Percentiles rank a stretch among this genome's conserved stretches.
These are phyloP conservation scores for Scaptomyza graminum DNA, from an alignment of 1,140 invertebrate genomes.

Conservation along the genomic window DNA sequence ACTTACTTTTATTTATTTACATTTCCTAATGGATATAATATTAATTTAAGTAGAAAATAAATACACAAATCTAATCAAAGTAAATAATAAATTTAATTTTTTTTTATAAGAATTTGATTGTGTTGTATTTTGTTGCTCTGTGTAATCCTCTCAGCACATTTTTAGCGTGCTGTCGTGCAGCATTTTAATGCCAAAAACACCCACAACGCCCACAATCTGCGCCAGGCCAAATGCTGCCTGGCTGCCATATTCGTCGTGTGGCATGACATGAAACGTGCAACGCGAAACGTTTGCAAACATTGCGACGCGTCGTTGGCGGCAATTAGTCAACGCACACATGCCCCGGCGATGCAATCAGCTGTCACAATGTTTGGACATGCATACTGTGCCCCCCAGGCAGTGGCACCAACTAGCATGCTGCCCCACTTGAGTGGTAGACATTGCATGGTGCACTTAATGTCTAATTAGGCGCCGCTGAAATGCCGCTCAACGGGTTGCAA, in stretches of 20 bases:
- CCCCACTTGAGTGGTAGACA: constrained; percentile 56
- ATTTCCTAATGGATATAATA: too few relatives aligned
- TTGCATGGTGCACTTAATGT: constrained; percentile 61
- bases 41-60: too few relatives aligned
- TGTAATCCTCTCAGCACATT: constrained; percentile 17
- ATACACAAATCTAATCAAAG: too few relatives aligned
- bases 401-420: not conserved
- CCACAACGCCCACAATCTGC: constrained; percentile 6
- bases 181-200: constrained; percentile 14
- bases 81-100: not conserved
- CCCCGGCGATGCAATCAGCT: constrained; percentile 63
- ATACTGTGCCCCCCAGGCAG: not conserved
- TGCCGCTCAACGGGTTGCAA: constrained; percentile 66
- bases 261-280: not conserved
- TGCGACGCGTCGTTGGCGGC: constrained; percentile 49
- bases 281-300: constrained; percentile 8
- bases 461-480: constrained; percentile 76
- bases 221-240: constrained; percentile 3
- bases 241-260: not conserved
- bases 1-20: too few relatives aligned
- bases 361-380: constrained; percentile 72
- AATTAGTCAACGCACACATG: constrained; percentile 60
- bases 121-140: constrained; percentile 14
- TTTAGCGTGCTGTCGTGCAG: not conserved
- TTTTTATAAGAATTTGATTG: too few relatives aligned